These are phyloP conservation scores for Akabosia matsudoensis DNA, from an alignment of 1,140 invertebrate genomes.

Conservation along the genomic window DNA sequence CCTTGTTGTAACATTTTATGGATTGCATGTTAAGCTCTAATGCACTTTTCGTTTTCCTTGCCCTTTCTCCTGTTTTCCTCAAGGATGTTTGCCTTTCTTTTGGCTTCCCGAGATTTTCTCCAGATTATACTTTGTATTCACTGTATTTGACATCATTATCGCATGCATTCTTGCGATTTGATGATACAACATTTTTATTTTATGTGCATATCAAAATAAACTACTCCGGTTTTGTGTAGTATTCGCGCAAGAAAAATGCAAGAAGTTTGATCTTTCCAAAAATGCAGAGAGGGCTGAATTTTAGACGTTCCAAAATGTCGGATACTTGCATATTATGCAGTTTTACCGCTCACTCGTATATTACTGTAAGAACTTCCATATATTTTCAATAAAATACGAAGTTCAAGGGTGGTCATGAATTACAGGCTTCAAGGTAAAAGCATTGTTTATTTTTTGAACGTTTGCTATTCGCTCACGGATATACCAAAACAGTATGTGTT, in stretches of 20 bases:
- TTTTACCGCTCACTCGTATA: too few species aligned
- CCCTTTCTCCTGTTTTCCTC: background rate
- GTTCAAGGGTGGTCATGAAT: too few species aligned
- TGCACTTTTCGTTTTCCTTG: background rate
- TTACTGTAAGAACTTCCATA: too few species aligned
- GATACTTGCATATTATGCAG: too few species aligned
- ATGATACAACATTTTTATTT: conserved; percentile 14
- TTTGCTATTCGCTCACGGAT: too few species aligned
- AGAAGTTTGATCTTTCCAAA: background rate
- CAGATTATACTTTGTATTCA: conserved; percentile 12
- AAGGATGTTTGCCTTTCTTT: background rate
- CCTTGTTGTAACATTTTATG: background rate
- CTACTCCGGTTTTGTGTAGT: background rate
- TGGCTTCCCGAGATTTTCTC: background rate
- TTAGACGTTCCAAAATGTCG: too few species aligned
- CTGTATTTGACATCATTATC: conserved; percentile 9
- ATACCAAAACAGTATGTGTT: too few species aligned
- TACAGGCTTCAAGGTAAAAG: too few species aligned
- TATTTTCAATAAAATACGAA: too few species aligned
- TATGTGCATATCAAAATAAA: background rate
- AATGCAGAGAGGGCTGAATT: too few species aligned
- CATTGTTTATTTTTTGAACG: too few species aligned
- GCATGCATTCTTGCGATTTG: conserved; percentile 6
- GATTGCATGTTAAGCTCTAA: conserved; percentile 1
- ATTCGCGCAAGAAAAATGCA: background rate